Evolutionary conservation across 2,797 vertebrate species (phyloP).

Genomic region (Zenarchopterus dispar): DNA sequence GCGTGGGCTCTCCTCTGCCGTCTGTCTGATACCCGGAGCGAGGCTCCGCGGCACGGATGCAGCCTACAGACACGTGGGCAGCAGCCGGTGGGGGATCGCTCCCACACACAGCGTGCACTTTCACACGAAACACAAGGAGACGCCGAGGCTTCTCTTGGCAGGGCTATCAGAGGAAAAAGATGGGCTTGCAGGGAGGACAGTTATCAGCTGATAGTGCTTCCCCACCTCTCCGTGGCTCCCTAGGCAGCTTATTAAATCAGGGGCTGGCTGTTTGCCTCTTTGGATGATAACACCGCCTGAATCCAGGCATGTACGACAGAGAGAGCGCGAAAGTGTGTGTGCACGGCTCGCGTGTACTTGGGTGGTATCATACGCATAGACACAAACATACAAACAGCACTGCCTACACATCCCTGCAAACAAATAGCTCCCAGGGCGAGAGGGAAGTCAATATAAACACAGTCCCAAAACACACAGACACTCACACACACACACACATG

Average conservation of each 20-base stretch:
- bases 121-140: slow-evolving; percentile 26
- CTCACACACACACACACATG: slow-evolving; percentile 8
- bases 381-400: slow-evolving; percentile 41
- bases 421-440: slow-evolving; percentile 58
- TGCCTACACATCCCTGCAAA: slow-evolving; percentile 61
- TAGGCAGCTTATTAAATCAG: slow-evolving; percentile 80
- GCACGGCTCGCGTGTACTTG: slow-evolving; percentile 29
- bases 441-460: slow-evolving; percentile 41
- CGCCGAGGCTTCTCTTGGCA: slow-evolving; percentile 58
- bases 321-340: slow-evolving; percentile 42
- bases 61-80: slow-evolving; percentile 67
- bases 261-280: slow-evolving; percentile 71
- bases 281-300: slow-evolving; percentile 65
- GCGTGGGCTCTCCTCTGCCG: slow-evolving; percentile 59
- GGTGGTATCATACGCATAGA: slow-evolving; percentile 31
- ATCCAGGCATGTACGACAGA: slow-evolving; percentile 44
- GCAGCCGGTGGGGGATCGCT: slow-evolving; percentile 47
- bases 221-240: slow-evolving; percentile 73
- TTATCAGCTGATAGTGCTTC: slow-evolving; percentile 76
- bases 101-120: slow-evolving; percentile 25
- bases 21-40: slow-evolving; percentile 56
- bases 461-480: slow-evolving; percentile 15
- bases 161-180: slow-evolving; percentile 56
- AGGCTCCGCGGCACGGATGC: slow-evolving; percentile 33
- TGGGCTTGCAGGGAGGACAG: slow-evolving; percentile 65